A percentile compares a stretch with the other conserved stretches of the same genome.
Evolutionary conservation across 2,888 invertebrate genomes (phyloP).

Genomic region (Nemapogon koenigi): DNA sequence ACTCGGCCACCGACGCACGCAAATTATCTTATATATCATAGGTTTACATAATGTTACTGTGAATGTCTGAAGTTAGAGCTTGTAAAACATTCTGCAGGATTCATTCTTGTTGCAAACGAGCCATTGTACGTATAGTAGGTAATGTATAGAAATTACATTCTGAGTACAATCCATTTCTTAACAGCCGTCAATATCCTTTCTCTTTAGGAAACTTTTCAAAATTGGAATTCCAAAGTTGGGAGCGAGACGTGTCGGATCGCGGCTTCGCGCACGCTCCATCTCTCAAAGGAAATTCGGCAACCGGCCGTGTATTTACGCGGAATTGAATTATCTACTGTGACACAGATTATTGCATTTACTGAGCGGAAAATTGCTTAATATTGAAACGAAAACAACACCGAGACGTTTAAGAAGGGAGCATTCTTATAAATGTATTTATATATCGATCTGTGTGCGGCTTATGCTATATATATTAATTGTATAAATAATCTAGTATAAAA

Average conservation of each 20-base stretch:
- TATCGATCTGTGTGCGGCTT: too few relatives aligned
- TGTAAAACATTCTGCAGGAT: too few relatives aligned
- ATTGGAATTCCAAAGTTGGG: slow-evolving; percentile 63
- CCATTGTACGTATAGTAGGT: too few relatives aligned
- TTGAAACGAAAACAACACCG: slow-evolving; percentile 21
- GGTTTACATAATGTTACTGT: too few relatives aligned
- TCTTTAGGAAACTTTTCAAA: slow-evolving; percentile 61
- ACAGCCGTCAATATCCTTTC: slow-evolving; percentile 57
- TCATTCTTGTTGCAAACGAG: too few relatives aligned
- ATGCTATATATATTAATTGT: neutral
- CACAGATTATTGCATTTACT: slow-evolving; percentile 52
- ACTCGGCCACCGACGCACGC: too few relatives aligned
- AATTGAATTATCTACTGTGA: slow-evolving; percentile 55
- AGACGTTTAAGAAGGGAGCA: neutral
- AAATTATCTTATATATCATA: too few relatives aligned
- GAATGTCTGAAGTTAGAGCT: too few relatives aligned
- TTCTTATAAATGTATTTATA: too few relatives aligned
- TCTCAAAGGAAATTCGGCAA: slow-evolving; percentile 62
- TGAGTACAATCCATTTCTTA: too few relatives aligned
- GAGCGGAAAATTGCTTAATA: slow-evolving; percentile 49
- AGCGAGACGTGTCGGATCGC: slow-evolving; percentile 51
- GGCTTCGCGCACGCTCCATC: slow-evolving; percentile 42
- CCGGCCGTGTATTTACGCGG: slow-evolving; percentile 51
- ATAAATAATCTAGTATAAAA: neutral
- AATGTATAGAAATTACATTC: too few relatives aligned